A percentile compares a stretch with the other conserved stretches of the same genome.
These are phyloP conservation scores for Butorides virescens DNA, from an alignment of 2,113 vertebrate species.

Conservation along the genomic window DNA sequence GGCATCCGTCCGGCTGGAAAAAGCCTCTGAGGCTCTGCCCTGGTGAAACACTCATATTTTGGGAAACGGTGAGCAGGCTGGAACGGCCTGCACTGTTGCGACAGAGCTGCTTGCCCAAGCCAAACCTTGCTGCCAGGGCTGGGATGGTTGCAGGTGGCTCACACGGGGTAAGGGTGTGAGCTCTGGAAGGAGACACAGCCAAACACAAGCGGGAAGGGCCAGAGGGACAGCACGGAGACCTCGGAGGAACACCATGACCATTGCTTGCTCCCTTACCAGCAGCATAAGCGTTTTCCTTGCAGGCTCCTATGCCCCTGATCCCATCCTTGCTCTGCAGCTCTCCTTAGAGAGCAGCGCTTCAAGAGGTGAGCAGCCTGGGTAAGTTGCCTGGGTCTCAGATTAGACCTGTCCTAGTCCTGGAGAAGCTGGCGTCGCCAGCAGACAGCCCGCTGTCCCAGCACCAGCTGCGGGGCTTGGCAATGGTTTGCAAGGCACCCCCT, in stretches of 20 bases:
- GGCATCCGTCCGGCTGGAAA: not conserved
- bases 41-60: not conserved
- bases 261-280: not conserved
- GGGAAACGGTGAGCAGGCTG: not conserved
- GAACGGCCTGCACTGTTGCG: not conserved
- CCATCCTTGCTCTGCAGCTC: not conserved
- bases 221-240: not conserved
- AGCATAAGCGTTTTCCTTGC: not conserved
- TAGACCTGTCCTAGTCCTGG: not conserved
- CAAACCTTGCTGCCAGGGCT: not conserved
- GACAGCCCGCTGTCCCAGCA: conserved; percentile 11
- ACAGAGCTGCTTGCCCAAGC: not conserved
- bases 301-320: not conserved
- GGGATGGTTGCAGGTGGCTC: not conserved
- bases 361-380: rapidly evolving
- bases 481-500: conserved; percentile 20
- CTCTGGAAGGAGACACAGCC: not conserved
- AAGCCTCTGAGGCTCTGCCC: not conserved
- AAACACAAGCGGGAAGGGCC: not conserved
- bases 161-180: not conserved
- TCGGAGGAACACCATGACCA: not conserved
- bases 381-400: not conserved
- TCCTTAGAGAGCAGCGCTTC: not conserved
- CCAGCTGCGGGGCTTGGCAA: not conserved
- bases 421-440: not conserved